These are phyloP conservation scores for Anguilla anguilla DNA, from an alignment of 2,797 vertebrate species.

Conservation along the genomic window DNA sequence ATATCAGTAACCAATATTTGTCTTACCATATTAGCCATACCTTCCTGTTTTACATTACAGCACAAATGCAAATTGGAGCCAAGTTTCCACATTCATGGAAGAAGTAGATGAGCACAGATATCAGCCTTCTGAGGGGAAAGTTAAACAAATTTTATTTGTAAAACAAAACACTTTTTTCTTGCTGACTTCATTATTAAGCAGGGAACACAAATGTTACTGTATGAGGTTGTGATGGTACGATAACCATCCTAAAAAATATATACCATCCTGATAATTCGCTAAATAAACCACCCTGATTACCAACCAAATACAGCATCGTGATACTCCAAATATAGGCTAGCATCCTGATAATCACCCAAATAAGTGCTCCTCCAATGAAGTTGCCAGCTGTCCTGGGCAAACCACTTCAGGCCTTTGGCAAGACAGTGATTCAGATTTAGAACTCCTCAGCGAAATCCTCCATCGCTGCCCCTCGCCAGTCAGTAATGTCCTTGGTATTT, in stretches of 20 bases:
- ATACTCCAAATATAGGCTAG: background rate
- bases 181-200: too few relatives aligned
- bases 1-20: too few relatives aligned
- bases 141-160: too few relatives aligned
- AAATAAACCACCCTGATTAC: background rate
- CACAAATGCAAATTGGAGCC: too few relatives aligned
- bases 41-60: too few relatives aligned
- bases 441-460: conserved; percentile 44
- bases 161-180: too few relatives aligned
- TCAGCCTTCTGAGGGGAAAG: too few relatives aligned
- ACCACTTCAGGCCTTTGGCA: background rate
- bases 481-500: conserved; percentile 55
- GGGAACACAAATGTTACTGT: too few relatives aligned
- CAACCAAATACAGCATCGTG: background rate
- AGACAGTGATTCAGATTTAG: conserved; percentile 61
- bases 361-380: background rate
- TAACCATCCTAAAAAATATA: background rate
- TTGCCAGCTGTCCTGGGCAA: background rate
- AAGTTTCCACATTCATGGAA: too few relatives aligned
- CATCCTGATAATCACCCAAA: background rate
- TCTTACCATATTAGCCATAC: too few relatives aligned
- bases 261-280: background rate
- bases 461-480: background rate
- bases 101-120: too few relatives aligned
- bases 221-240: background rate